Evolutionary conservation across 2,888 invertebrate genomes (phyloP).

Genomic region (Pollenia labialis): DNA sequence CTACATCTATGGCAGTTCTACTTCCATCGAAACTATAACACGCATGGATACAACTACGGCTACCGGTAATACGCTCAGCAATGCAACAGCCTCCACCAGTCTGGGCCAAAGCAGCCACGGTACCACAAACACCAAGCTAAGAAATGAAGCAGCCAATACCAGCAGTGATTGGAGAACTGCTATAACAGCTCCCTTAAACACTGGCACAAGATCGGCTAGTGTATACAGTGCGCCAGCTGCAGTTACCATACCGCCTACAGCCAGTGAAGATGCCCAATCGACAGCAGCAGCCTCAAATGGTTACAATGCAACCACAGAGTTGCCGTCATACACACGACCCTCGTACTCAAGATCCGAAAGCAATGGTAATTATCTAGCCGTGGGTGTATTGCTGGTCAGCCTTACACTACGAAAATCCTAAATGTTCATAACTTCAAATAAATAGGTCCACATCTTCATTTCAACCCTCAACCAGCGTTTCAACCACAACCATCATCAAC

Average conservation of each 20-base stretch:
- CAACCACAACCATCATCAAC: constrained; percentile 51
- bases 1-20: constrained; percentile 79
- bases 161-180: constrained; percentile 77
- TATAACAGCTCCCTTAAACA: constrained; percentile 64
- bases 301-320: constrained; percentile 79
- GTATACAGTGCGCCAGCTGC: constrained; percentile 82
- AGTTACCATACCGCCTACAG: constrained; percentile 79
- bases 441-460: constrained; percentile 72
- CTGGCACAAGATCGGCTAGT: constrained; percentile 80
- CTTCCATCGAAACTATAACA: constrained; percentile 81
- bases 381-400: constrained; percentile 82
- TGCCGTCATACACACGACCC: constrained; percentile 81
- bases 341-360: constrained; percentile 83
- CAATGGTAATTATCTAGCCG: constrained; percentile 83
- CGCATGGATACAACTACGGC: constrained; percentile 81
- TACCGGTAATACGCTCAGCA: constrained; percentile 75
- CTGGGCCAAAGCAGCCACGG: constrained; percentile 74
- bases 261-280: constrained; percentile 78
- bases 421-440: constrained; percentile 69
- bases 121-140: constrained; percentile 76
- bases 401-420: constrained; percentile 79
- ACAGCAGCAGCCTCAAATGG: constrained; percentile 78
- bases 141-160: constrained; percentile 62
- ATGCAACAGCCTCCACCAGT: constrained; percentile 70
- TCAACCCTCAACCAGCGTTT: constrained; percentile 71